Percentiles rank a stretch among this genome's conserved stretches.
phyloP scores from a whole-genome alignment of 1,140 invertebrate species.

The Venturia canescens region DNA sequence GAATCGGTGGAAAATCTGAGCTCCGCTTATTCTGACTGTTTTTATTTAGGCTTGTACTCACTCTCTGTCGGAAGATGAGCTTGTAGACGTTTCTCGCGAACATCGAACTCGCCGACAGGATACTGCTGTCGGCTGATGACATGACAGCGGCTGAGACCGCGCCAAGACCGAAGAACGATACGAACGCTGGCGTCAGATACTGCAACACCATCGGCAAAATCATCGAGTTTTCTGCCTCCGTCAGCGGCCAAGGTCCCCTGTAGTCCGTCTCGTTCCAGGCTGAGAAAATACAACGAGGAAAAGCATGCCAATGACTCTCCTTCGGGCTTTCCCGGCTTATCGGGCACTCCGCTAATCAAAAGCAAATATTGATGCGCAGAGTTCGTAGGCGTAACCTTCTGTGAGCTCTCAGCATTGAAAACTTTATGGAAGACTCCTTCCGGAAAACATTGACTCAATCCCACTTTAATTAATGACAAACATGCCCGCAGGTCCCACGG shows the following conservation, averaged over 20 bases:
- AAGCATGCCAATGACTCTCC: constrained; percentile 48
- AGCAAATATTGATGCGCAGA: too few relatives aligned
- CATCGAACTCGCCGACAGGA: constrained; percentile 98
- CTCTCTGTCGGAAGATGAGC: constrained; percentile 94
- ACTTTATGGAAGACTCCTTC: too few relatives aligned
- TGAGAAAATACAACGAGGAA: constrained; percentile 71
- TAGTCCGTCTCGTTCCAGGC: constrained; percentile 96
- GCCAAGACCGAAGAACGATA: constrained; percentile 97
- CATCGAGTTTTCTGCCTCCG: constrained; percentile 90
- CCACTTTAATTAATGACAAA: too few relatives aligned
- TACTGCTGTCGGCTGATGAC: constrained; percentile 98
- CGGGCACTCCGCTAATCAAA: too few relatives aligned
- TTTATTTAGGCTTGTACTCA: constrained; percentile 70
- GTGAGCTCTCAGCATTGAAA: too few relatives aligned
- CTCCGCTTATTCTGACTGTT: neutral
- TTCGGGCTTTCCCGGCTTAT: neutral
- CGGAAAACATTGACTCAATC: too few relatives aligned
- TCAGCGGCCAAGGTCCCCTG: constrained; percentile 84
- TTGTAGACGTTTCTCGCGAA: constrained; percentile 99
- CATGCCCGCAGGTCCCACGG: too few relatives aligned
- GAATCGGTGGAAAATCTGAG: neutral
- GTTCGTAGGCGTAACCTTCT: too few relatives aligned
- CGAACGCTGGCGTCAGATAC: constrained; percentile 94
- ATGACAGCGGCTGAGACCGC: constrained; percentile 99
- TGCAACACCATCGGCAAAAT: constrained; percentile 98